Conservation (phyloP, 2,113 vertebrate genomes). For the Heterotis niloticus region DNA sequence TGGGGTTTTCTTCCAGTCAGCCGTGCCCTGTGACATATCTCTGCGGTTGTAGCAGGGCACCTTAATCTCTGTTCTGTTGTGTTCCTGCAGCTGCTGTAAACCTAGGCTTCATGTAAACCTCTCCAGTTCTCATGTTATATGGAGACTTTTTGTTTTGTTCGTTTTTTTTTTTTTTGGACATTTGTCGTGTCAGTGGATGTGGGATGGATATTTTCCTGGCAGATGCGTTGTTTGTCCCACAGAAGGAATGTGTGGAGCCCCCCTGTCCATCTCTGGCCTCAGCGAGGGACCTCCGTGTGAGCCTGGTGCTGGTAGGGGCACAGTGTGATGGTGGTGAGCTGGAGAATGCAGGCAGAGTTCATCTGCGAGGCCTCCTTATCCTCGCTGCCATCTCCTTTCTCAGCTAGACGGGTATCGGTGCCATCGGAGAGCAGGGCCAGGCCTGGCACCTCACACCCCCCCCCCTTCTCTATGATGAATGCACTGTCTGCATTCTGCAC, state of each 20-base stretch:
- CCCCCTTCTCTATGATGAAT: slow-evolving; percentile 19
- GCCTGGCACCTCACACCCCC: slow-evolving; percentile 41
- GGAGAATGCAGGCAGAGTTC: slow-evolving; percentile 3
- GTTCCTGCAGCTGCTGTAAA: too few relatives aligned
- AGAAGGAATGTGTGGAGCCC: neutral
- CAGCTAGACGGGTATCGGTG: slow-evolving; percentile 47
- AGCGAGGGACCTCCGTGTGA: neutral
- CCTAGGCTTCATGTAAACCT: too few relatives aligned
- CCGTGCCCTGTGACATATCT: too few relatives aligned
- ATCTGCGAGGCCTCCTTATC: slow-evolving; percentile 35
- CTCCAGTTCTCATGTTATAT: neutral
- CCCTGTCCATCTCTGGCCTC: too few relatives aligned
- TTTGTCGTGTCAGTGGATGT: neutral
- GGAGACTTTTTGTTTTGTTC: neutral
- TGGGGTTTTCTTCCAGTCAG: too few relatives aligned
- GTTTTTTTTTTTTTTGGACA: neutral
- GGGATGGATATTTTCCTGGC: neutral
- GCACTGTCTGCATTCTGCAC: slow-evolving; percentile 36
- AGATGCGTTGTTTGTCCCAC: too few relatives aligned
- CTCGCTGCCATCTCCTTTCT: slow-evolving; percentile 33
- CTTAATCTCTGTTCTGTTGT: too few relatives aligned
- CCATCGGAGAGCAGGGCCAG: slow-evolving; percentile 33
- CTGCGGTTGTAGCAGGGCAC: too few relatives aligned
- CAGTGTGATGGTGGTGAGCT: too few relatives aligned
- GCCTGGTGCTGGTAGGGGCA: neutral